Evolutionary conservation across 1,140 invertebrate genomes (phyloP).

Genomic region (Euglossa dilemma): DNA sequence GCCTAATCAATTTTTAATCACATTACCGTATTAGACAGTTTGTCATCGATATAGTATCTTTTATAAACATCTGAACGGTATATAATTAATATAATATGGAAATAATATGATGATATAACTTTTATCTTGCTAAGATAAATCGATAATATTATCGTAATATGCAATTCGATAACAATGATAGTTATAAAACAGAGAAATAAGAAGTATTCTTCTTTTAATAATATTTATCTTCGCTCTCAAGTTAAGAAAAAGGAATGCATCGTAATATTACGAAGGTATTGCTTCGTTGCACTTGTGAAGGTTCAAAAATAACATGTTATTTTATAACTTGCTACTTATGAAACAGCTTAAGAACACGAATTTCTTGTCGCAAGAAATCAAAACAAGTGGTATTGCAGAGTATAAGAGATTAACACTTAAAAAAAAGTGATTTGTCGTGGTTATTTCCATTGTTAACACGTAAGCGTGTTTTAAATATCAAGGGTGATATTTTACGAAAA

Average conservation of each 20-base stretch:
- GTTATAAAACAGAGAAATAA: neutral
- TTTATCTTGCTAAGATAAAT: neutral
- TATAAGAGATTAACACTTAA: neutral
- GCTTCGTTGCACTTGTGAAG: conserved; percentile 4
- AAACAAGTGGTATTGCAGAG: neutral
- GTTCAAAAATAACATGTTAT: conserved; percentile 36
- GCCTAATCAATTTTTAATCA: neutral
- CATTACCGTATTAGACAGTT: neutral
- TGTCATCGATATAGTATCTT: neutral
- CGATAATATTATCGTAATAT: neutral
- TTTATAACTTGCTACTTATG: conserved; percentile 24
- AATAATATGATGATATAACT: neutral
- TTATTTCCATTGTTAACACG: neutral
- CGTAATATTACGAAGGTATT: conserved; percentile 37
- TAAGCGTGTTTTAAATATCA: neutral
- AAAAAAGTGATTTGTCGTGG: neutral
- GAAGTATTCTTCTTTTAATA: neutral
- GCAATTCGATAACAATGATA: neutral
- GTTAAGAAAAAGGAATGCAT: conserved; percentile 26
- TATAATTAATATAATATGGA: too few species aligned
- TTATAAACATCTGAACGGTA: neutral
- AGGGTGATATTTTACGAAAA: neutral
- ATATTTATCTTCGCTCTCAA: conserved; percentile 18
- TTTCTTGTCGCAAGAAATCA: neutral
- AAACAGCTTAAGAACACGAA: conserved; percentile 15